Conservation (phyloP, 2,797 vertebrate genomes). For the Enteromius argenteus region DNA sequence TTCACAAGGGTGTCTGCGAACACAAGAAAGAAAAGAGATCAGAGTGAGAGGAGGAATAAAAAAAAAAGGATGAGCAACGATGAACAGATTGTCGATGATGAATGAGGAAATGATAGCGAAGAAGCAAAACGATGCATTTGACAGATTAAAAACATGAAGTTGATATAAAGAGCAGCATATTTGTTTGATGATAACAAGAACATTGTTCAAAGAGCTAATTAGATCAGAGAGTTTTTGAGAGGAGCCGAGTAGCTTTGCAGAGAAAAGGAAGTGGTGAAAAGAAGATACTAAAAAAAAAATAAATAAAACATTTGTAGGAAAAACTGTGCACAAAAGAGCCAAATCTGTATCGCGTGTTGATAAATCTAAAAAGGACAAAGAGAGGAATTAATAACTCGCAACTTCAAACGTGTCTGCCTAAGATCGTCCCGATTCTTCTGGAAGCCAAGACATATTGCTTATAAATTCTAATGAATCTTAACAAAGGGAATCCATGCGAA, state of each 20-base stretch:
- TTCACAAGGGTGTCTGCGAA: conserved; percentile 36
- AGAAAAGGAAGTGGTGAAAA: conserved; percentile 21
- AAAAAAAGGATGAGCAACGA: conserved; percentile 21
- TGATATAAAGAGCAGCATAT: conserved; percentile 35
- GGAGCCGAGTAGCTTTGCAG: neutral
- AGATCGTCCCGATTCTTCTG: conserved; percentile 44
- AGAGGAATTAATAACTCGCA: conserved; percentile 54
- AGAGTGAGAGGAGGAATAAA: conserved; percentile 19
- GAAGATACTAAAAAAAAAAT: neutral
- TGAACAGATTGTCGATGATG: conserved; percentile 38
- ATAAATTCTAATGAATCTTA: conserved; percentile 50
- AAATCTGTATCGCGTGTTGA: conserved; percentile 39
- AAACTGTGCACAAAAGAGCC: conserved; percentile 24
- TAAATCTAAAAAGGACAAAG: conserved; percentile 53
- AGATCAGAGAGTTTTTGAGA: conserved; percentile 18
- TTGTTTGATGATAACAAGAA: conserved; percentile 48
- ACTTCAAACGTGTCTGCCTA: conserved; percentile 47
- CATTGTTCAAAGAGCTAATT: conserved; percentile 43
- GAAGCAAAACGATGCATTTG: conserved; percentile 35
- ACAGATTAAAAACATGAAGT: conserved; percentile 38
- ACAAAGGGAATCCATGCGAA: conserved; percentile 31
- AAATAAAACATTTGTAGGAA: neutral
- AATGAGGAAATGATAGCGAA: conserved; percentile 28
- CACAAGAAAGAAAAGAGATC: conserved; percentile 37
- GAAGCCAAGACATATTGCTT: conserved; percentile 49